These are phyloP conservation scores for Fukomys damarensis DNA, from an alignment of 2,113 vertebrate species.

Conservation along the genomic window DNA sequence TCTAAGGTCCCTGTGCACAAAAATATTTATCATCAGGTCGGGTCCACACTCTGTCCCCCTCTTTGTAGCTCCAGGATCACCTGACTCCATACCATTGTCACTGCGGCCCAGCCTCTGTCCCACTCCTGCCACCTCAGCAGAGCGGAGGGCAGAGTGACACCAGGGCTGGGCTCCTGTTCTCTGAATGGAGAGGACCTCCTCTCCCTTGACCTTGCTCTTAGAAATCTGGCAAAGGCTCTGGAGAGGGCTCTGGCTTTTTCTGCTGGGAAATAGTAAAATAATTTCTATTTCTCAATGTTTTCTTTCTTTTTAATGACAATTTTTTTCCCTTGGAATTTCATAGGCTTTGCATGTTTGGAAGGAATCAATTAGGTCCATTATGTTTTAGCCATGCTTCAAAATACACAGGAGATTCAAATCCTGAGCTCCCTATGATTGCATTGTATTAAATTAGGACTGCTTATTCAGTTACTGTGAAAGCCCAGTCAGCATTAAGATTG, in stretches of 20 bases:
- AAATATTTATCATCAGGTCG: rapidly evolving
- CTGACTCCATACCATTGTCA: background rate
- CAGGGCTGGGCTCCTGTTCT: rapidly evolving
- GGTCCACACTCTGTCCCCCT: background rate
- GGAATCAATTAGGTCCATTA: conserved; percentile 35
- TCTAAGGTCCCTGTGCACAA: no score
- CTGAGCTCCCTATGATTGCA: conserved; percentile 16
- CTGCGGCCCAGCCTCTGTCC: rapidly evolving
- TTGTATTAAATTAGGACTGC: conserved; percentile 52
- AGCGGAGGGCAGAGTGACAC: rapidly evolving
- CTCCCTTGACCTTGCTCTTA: rapidly evolving
- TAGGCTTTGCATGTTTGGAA: conserved; percentile 25
- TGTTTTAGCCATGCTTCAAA: conserved; percentile 19
- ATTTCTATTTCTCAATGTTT: background rate
- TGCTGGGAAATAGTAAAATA: background rate
- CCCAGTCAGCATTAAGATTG: background rate
- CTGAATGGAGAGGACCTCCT: rapidly evolving
- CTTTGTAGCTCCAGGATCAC: background rate
- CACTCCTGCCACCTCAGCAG: background rate
- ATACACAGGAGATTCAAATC: conserved; percentile 18
- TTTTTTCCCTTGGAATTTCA: conserved; percentile 25
- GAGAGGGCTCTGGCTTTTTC: background rate
- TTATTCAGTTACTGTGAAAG: conserved; percentile 8
- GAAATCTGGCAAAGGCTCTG: rapidly evolving
- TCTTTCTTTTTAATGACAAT: background rate